These are phyloP conservation scores for Agrochola lota DNA, from an alignment of 2,888 invertebrate species.

Conservation along the genomic window DNA sequence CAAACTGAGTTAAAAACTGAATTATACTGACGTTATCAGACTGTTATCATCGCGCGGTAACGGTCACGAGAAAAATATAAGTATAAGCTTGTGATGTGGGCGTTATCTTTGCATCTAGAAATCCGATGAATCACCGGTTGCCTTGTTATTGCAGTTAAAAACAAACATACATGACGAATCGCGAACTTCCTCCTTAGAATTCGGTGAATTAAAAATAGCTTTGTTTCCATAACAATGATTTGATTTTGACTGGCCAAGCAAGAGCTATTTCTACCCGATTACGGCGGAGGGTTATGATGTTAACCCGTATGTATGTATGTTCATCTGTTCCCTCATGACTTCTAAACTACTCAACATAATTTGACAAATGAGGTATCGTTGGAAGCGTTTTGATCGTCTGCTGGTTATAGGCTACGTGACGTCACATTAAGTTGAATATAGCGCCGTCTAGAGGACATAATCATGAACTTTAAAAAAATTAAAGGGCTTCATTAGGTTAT, in stretches of 20 bases:
- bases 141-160: constrained; percentile 6
- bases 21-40: constrained; percentile 35
- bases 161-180: constrained; percentile 17
- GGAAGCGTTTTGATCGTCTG: too few relatives aligned
- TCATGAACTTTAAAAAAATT: too few relatives aligned
- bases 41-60: constrained; percentile 16
- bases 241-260: background rate
- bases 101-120: constrained; percentile 38
- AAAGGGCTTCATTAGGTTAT: too few relatives aligned
- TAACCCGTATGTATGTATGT: too few relatives aligned
- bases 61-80: background rate
- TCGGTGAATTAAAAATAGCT: background rate
- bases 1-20: background rate
- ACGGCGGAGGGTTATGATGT: too few relatives aligned
- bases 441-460: too few relatives aligned
- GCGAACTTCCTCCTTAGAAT: constrained; percentile 11
- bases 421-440: too few relatives aligned
- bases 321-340: too few relatives aligned
- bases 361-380: too few relatives aligned
- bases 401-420: too few relatives aligned
- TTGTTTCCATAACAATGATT: background rate
- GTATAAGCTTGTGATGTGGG: constrained; percentile 1
- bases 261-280: too few relatives aligned
- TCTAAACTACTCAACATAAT: too few relatives aligned
- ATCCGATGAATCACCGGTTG: constrained; percentile 26